A percentile compares a stretch with the other conserved stretches of the same genome.
phyloP scores from a whole-genome alignment of 2,888 invertebrate genomes.

The Rutpela maculata region DNA sequence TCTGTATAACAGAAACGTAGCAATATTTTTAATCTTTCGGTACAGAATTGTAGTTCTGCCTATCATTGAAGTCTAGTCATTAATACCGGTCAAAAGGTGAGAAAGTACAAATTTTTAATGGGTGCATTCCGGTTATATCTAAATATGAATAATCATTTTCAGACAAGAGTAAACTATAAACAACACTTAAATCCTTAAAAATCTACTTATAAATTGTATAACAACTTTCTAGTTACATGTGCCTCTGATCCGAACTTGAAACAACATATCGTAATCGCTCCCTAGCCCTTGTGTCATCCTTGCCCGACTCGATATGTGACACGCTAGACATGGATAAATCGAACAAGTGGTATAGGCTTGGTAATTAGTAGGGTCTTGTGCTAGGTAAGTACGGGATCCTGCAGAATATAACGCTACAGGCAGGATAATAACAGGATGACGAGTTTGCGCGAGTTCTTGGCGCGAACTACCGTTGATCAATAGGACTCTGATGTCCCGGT shows the following conservation, averaged over 20 bases:
- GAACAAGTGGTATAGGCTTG: slow-evolving; percentile 47
- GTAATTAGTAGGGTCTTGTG: slow-evolving; percentile 36
- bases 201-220: no score
- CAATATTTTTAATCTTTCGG: no score
- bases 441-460: slow-evolving; percentile 67
- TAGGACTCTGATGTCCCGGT: slow-evolving; percentile 67
- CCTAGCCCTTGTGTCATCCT: not conserved
- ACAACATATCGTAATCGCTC: not conserved
- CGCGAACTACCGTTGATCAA: slow-evolving; percentile 67
- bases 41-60: no score
- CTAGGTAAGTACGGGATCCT: slow-evolving; percentile 44
- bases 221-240: no score
- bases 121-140: no score
- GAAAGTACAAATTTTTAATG: no score
- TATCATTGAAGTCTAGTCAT: no score
- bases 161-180: no score
- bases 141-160: no score
- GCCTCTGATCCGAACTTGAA: not conserved
- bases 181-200: no score
- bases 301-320: slow-evolving; percentile 1
- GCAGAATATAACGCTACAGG: slow-evolving; percentile 47
- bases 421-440: slow-evolving; percentile 51
- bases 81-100: no score
- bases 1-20: no score
- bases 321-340: slow-evolving; percentile 38